Evolutionary conservation across 2,888 invertebrate species (phyloP).

Genomic region (Heteromurus nitidus): DNA sequence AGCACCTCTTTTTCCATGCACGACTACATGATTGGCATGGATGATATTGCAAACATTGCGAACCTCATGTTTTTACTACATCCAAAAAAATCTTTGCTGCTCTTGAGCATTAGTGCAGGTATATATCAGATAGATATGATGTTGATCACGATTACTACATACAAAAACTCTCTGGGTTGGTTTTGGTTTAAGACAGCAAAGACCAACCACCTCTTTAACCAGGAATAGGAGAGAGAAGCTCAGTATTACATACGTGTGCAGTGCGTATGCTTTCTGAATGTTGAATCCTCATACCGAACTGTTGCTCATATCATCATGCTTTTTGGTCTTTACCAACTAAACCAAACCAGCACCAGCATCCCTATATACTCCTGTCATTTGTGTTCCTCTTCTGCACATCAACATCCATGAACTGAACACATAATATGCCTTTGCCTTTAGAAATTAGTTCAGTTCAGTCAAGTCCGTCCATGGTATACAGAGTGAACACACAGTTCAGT

Average conservation of each 20-base stretch:
- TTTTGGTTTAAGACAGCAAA: constrained; percentile 20
- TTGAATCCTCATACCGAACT: too few relatives aligned
- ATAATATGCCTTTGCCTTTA: constrained; percentile 53
- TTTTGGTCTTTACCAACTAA: constrained; percentile 1
- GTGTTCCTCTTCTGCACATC: constrained; percentile 19
- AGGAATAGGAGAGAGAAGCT: not conserved
- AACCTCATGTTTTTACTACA: too few relatives aligned
- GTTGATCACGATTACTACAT: constrained; percentile 5
- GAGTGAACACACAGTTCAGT: constrained; percentile 41
- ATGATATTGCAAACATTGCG: not conserved
- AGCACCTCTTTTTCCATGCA: too few relatives aligned
- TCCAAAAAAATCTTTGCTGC: too few relatives aligned
- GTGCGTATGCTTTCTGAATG: not conserved
- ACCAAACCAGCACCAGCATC: not conserved
- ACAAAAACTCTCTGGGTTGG: not conserved
- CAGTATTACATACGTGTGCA: not conserved
- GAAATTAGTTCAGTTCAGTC: constrained; percentile 56
- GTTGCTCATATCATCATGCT: too few relatives aligned
- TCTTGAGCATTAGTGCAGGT: too few relatives aligned
- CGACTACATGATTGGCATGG: too few relatives aligned
- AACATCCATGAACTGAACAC: constrained; percentile 10
- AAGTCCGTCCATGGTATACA: constrained; percentile 21
- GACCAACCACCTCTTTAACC: constrained; percentile 42
- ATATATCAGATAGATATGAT: too few relatives aligned
- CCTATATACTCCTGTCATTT: constrained; percentile 31